Percentiles rank a stretch among this genome's conserved stretches.
Evolutionary conservation across 2,888 invertebrate species (phyloP).

Genomic region (Suillia variegata): DNA sequence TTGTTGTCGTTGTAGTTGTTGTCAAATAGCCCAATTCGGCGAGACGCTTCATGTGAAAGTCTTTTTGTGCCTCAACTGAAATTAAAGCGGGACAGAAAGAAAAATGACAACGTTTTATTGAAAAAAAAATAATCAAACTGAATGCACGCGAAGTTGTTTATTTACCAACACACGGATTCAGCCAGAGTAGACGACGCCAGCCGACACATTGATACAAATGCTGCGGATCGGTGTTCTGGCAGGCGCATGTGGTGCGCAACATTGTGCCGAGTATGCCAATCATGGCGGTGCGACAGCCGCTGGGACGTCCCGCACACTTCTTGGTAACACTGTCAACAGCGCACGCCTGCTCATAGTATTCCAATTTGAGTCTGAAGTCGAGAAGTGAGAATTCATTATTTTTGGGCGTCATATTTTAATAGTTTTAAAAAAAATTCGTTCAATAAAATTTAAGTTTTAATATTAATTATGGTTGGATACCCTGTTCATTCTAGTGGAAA

Average conservation of each 20-base stretch:
- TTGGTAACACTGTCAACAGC: conserved; percentile 89
- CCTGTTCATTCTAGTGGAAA: too few species aligned
- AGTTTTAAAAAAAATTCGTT: too few species aligned
- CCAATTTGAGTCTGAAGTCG: conserved; percentile 74
- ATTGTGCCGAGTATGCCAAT: conserved; percentile 89
- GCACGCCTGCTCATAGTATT: conserved; percentile 89
- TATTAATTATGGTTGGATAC: too few species aligned
- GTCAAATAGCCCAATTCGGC: conserved; percentile 63
- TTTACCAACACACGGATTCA: conserved; percentile 92
- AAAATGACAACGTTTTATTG: too few species aligned
- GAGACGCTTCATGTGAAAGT: conserved; percentile 74
- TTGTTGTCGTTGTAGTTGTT: conserved; percentile 61
- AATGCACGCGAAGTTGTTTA: conserved; percentile 30
- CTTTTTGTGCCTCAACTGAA: conserved; percentile 86
- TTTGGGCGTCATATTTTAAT: too few species aligned
- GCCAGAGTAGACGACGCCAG: conserved; percentile 88
- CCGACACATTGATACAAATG: conserved; percentile 87
- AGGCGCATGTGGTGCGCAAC: conserved; percentile 84
- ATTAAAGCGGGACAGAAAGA: conserved; percentile 30
- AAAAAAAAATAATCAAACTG: too few species aligned
- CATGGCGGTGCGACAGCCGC: conserved; percentile 84
- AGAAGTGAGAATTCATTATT: not conserved
- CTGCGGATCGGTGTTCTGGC: conserved; percentile 83
- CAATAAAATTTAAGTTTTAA: too few species aligned
- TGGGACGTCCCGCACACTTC: conserved; percentile 84